Percentiles rank a stretch among this genome's conserved stretches.
phyloP scores from a whole-genome alignment of 2,113 vertebrate species.

The Gallinago jamesoni region DNA sequence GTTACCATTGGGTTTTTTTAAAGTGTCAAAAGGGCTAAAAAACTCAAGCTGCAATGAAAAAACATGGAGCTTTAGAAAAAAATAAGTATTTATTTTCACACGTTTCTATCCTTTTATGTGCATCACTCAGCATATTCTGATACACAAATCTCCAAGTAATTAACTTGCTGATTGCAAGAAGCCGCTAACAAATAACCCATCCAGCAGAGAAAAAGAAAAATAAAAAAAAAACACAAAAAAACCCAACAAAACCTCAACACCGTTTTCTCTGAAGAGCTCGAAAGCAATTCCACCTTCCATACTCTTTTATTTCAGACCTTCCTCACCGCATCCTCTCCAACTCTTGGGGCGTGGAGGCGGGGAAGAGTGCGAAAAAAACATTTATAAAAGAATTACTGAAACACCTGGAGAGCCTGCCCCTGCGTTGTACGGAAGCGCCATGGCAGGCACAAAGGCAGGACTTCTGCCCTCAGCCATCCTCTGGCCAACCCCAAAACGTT shows the following conservation, averaged over 20 bases:
- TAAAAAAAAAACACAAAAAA: background rate
- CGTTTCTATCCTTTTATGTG: background rate
- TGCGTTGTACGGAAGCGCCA: background rate
- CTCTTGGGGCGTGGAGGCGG: no score
- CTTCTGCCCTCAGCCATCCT: background rate
- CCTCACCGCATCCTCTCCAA: background rate
- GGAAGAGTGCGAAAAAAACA: background rate
- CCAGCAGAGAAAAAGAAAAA: fast-evolving
- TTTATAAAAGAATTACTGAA: background rate
- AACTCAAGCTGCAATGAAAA: background rate
- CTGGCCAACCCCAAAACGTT: background rate
- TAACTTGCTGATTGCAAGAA: background rate
- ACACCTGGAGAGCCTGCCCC: background rate
- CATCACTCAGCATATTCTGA: background rate
- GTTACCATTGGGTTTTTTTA: background rate
- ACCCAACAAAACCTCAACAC: fast-evolving
- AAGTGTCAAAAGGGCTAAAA: background rate
- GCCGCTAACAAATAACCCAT: background rate
- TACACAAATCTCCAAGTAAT: background rate
- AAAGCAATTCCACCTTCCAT: background rate
- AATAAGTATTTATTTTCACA: background rate
- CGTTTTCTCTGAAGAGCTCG: fast-evolving
- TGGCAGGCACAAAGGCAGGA: background rate
- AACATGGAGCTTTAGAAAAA: background rate
- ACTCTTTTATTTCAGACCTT: background rate